phyloP scores from a whole-genome alignment of 2,113 vertebrate species.

The Thalassoma bifasciatum region DNA sequence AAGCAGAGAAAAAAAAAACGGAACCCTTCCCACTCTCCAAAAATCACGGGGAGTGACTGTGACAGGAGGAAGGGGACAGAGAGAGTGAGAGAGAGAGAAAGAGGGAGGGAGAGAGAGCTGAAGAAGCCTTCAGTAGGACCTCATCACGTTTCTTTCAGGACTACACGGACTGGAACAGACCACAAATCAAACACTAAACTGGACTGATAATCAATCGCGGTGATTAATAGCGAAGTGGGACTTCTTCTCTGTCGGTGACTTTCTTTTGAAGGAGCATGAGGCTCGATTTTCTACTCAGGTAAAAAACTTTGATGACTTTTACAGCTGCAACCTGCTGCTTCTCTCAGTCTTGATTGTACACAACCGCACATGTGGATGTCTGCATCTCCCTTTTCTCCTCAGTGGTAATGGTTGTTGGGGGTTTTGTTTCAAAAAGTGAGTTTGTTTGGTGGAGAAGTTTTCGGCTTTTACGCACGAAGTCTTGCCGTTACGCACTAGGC shows the following conservation, averaged over 20 bases:
- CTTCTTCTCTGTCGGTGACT: conserved; percentile 10
- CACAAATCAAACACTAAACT: conserved; percentile 15
- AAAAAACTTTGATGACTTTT: conserved; percentile 39
- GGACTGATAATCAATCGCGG: conserved; percentile 46
- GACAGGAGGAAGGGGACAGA: conserved; percentile 70
- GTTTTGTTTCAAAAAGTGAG: not conserved
- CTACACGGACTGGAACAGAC: conserved; percentile 28
- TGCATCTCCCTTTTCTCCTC: conserved; percentile 14
- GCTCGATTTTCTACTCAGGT: conserved; percentile 74
- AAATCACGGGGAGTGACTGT: conserved; percentile 76
- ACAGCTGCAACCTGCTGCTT: conserved; percentile 43
- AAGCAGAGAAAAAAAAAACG: conserved; percentile 35
- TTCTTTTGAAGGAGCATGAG: conserved; percentile 62
- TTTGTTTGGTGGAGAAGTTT: conserved; percentile 29
- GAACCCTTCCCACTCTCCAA: conserved; percentile 69
- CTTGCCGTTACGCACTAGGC: conserved; percentile 37
- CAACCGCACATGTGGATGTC: conserved; percentile 24
- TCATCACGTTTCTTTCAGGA: conserved; percentile 47
- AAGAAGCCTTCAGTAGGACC: conserved; percentile 38
- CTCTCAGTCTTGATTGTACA: conserved; percentile 2
- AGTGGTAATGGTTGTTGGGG: not conserved
- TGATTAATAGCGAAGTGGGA: conserved; percentile 14
- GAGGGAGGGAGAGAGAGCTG: conserved; percentile 26
- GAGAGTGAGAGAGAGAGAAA: conserved; percentile 20
- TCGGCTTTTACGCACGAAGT: conserved; percentile 67